Percentiles rank a stretch among this genome's conserved stretches.
phyloP scores from a whole-genome alignment of 2,888 invertebrate species.

The Drosophila melanosoma region DNA sequence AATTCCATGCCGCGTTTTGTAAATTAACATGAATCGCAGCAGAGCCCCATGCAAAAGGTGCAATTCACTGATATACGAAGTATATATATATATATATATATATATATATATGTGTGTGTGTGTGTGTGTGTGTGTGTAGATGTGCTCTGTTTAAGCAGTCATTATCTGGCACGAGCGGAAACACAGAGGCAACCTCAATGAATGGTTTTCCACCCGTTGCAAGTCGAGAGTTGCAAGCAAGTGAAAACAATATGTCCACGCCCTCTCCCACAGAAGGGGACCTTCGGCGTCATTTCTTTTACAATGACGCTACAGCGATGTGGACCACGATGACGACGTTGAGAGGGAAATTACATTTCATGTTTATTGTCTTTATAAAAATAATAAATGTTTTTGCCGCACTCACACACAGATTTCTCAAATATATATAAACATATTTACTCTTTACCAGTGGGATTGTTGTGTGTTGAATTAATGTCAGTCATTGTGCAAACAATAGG shows the following conservation, averaged over 20 bases:
- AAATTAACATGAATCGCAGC: constrained; percentile 70
- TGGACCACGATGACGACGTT: constrained; percentile 61
- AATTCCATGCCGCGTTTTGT: constrained; percentile 41
- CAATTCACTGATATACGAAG: constrained; percentile 50
- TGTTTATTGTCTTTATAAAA: constrained; percentile 76
- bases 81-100: constrained; percentile 23
- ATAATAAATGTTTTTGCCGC: constrained; percentile 58
- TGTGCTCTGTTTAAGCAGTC: constrained; percentile 71
- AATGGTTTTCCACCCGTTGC: constrained; percentile 45
- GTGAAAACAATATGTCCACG: constrained; percentile 43
- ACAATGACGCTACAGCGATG: constrained; percentile 34
- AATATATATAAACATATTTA: constrained; percentile 1
- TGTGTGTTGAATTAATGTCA: constrained; percentile 4
- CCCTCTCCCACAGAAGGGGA: constrained; percentile 15
- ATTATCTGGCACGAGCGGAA: constrained; percentile 75
- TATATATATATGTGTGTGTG: constrained; percentile 1
- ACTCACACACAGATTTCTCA: constrained; percentile 17
- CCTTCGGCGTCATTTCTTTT: constrained; percentile 42
- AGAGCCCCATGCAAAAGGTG: constrained; percentile 47
- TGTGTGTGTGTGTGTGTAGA: constrained; percentile 25
- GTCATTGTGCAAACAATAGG: constrained; percentile 2
- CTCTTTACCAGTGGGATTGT: background rate
- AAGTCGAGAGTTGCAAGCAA: constrained; percentile 42
- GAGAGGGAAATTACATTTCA: constrained; percentile 80
- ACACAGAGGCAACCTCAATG: constrained; percentile 70